phyloP scores from a whole-genome alignment of 1,140 invertebrate species.

The Drosophila subpulchrella region DNA sequence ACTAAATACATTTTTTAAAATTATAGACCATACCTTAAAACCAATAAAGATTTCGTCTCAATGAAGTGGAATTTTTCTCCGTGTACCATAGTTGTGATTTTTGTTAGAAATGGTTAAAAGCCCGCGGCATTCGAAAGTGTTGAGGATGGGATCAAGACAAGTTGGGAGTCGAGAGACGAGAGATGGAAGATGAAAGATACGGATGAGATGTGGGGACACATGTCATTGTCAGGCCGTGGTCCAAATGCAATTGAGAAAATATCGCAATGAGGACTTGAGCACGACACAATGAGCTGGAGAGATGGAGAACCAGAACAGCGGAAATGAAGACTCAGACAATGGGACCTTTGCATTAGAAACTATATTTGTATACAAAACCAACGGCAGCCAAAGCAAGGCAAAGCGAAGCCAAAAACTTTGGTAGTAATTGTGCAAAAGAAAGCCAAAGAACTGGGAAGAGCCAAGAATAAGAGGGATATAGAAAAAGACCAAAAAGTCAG shows the following conservation, averaged over 20 bases:
- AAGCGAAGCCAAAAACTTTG: neutral
- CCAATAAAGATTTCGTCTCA: too few species aligned
- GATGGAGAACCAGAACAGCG: slow-evolving; percentile 15
- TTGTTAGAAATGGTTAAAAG: slow-evolving; percentile 1
- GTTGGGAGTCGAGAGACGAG: slow-evolving; percentile 6
- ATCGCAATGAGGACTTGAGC: slow-evolving; percentile 70
- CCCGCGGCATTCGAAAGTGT: slow-evolving; percentile 33
- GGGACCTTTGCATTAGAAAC: slow-evolving; percentile 44
- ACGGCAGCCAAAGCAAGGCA: slow-evolving; percentile 9
- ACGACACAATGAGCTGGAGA: slow-evolving; percentile 41
- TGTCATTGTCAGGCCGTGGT: slow-evolving; percentile 46
- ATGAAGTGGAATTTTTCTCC: neutral
- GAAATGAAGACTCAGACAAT: slow-evolving; percentile 55
- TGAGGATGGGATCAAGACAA: slow-evolving; percentile 29
- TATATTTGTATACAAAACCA: slow-evolving; percentile 14
- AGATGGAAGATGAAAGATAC: neutral
- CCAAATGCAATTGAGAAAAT: slow-evolving; percentile 57
- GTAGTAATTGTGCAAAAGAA: slow-evolving; percentile 26
- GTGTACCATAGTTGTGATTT: slow-evolving; percentile 3
- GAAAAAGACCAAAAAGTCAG: slow-evolving; percentile 32
- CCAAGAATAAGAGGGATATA: slow-evolving; percentile 7
- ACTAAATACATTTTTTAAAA: too few species aligned
- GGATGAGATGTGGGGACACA: slow-evolving; percentile 27
- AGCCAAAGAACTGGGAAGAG: slow-evolving; percentile 24
- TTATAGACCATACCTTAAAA: too few species aligned